Percentiles rank a stretch among this genome's conserved stretches.
Conservation (phyloP, 2,113 vertebrate genomes). For the Galbula dea region DNA sequence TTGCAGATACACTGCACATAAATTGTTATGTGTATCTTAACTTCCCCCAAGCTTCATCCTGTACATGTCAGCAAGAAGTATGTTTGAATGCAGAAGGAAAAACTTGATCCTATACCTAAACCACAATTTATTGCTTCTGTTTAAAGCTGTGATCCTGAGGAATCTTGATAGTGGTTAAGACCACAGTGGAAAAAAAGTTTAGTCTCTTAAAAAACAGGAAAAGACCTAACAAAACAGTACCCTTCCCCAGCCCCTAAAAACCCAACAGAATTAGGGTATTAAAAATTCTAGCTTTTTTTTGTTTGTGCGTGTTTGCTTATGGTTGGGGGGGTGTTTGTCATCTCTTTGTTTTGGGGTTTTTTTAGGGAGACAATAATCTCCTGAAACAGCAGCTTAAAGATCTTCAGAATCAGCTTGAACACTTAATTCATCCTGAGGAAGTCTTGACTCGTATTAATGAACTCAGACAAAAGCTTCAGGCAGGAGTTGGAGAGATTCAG, state of each 20-base stretch:
- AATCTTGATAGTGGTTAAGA: not conserved
- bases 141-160: not conserved
- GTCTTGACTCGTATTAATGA: conserved; percentile 68
- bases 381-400: conserved; percentile 76
- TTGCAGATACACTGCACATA: not conserved
- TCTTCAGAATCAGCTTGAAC: conserved; percentile 70
- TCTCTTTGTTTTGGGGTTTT: not conserved
- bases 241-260: not conserved
- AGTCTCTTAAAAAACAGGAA: not conserved
- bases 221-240: not conserved
- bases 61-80: not conserved
- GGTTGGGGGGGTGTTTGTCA: not conserved
- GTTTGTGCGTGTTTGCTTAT: not conserved
- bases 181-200: not conserved
- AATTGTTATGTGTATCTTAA: not conserved
- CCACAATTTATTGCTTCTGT: not conserved
- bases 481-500: conserved; percentile 72
- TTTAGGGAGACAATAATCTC: conserved; percentile 72
- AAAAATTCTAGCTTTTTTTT: not conserved
- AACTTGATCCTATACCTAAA: not conserved
- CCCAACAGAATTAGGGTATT: not conserved
- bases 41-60: not conserved
- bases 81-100: not conserved
- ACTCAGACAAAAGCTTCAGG: conserved; percentile 69
- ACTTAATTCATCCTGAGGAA: conserved; percentile 74